Percentiles rank a stretch among this genome's conserved stretches.
phyloP scores from a whole-genome alignment of 2,888 invertebrate genomes.

The Incurvaria masculella region DNA sequence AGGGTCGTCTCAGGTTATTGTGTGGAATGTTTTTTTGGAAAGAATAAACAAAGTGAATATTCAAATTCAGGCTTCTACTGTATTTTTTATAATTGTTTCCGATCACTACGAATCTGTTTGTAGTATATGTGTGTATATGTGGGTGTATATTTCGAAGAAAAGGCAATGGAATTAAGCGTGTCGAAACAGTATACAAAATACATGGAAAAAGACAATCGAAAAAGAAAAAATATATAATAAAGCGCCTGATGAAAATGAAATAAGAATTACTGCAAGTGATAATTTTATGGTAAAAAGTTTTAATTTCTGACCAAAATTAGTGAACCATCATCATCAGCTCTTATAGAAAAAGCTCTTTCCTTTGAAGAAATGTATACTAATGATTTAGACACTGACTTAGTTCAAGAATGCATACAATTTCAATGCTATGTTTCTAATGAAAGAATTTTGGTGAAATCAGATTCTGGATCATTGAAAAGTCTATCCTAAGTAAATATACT shows the following conservation, averaged over 20 bases:
- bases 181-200: constrained; percentile 16
- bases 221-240: constrained; percentile 14
- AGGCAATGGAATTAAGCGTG: constrained; percentile 15
- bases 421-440: too few relatives aligned
- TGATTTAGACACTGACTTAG: too few relatives aligned
- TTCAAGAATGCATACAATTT: constrained; percentile 10
- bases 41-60: constrained; percentile 10
- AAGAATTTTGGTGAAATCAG: too few relatives aligned
- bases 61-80: constrained; percentile 17
- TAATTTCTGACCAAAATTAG: constrained; percentile 17
- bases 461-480: too few relatives aligned
- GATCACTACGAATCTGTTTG: constrained; percentile 19
- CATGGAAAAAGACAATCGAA: too few relatives aligned
- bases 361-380: too few relatives aligned
- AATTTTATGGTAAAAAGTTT: constrained; percentile 9
- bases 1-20: constrained; percentile 15
- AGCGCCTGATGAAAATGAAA: constrained; percentile 1
- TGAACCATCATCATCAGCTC: constrained; percentile 10
- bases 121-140: constrained; percentile 17
- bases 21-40: constrained; percentile 19
- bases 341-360: constrained; percentile 10
- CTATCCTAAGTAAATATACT: too few relatives aligned
- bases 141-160: constrained; percentile 17
- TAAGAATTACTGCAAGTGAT: constrained; percentile 6
- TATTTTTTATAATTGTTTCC: constrained; percentile 17